Evolutionary conservation across 2,113 vertebrate species (phyloP).

Genomic region (Ophiodon elongatus): DNA sequence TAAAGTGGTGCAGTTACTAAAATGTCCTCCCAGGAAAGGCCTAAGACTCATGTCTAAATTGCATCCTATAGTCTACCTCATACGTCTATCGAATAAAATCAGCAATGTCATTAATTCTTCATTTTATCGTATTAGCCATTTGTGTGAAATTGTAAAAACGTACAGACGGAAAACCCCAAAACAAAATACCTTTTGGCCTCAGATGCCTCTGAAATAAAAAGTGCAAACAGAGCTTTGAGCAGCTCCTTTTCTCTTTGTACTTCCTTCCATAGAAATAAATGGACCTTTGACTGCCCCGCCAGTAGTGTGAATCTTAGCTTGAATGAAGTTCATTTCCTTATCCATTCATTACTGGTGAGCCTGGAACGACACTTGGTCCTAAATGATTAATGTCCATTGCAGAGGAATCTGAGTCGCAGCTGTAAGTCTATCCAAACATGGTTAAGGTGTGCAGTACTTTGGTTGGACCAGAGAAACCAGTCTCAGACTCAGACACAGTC

Average conservation of each 20-base stretch:
- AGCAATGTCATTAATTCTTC: not conserved
- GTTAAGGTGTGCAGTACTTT: not conserved
- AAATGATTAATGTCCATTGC: not conserved
- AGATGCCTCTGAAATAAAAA: not conserved
- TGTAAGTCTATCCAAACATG: not conserved
- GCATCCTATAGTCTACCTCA: not conserved
- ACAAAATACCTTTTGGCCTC: not conserved
- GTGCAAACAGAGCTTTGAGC: not conserved
- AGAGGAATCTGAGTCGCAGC: not conserved
- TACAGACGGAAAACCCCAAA: not conserved
- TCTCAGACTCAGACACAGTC: not conserved
- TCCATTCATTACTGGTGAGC: not conserved
- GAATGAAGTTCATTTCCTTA: not conserved
- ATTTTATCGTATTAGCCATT: not conserved
- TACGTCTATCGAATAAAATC: not conserved
- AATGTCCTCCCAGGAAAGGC: not conserved
- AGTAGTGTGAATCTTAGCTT: not conserved
- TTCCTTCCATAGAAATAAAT: not conserved
- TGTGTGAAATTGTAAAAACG: not conserved
- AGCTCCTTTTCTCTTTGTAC: not conserved
- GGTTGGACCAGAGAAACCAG: not conserved
- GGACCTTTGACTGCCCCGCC: not conserved
- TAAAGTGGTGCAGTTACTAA: not conserved
- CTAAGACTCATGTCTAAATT: not conserved
- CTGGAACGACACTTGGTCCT: not conserved